Evolutionary conservation across 2,113 vertebrate genomes (phyloP).

Genomic region (Calypte anna): DNA sequence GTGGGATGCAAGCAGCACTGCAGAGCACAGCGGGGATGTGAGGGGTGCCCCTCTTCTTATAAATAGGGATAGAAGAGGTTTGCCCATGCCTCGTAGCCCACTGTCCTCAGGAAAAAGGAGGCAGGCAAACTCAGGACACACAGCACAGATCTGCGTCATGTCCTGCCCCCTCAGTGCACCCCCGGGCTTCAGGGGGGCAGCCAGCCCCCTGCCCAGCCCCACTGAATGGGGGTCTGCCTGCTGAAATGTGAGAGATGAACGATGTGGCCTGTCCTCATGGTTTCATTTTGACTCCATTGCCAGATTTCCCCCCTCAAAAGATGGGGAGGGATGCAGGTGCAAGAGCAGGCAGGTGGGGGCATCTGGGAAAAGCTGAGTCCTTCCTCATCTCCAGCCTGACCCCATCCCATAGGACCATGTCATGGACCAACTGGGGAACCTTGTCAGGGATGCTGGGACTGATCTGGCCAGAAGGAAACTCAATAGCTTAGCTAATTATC

Average conservation of each 20-base stretch:
- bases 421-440: conserved; percentile 24
- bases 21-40: not conserved
- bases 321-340: conserved; percentile 17
- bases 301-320: not conserved
- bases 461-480: conserved; percentile 69
- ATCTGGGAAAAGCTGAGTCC: not conserved
- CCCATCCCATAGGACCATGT: not conserved
- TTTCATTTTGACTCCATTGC: not conserved
- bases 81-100: fast-evolving
- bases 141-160: fast-evolving
- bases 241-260: not conserved
- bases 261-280: not conserved
- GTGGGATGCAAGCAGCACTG: not conserved
- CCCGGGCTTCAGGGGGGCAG: not conserved
- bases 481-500: conserved; percentile 57
- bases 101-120: not conserved
- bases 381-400: not conserved
- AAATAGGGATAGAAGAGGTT: not conserved
- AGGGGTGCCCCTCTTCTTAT: not conserved
- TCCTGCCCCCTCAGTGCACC: not conserved
- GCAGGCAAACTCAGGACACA: not conserved
- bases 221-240: not conserved
- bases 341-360: not conserved
- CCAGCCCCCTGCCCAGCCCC: not conserved
- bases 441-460: conserved; percentile 3